These are phyloP conservation scores for Fistularia tabacaria DNA, from an alignment of 2,797 vertebrate species.

Conservation along the genomic window DNA sequence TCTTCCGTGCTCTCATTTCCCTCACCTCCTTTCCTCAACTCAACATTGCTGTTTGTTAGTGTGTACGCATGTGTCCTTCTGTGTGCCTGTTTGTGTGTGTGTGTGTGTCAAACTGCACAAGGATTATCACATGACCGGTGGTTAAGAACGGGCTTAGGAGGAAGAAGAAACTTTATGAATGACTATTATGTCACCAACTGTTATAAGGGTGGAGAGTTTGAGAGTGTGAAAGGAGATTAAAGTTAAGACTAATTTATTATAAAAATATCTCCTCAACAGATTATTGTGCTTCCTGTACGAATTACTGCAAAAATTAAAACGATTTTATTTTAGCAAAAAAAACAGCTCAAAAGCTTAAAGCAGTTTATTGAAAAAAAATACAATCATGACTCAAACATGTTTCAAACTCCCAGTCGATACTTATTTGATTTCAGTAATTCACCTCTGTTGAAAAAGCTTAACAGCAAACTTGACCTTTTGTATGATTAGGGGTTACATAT, in stretches of 20 bases:
- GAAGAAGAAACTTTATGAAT: conserved; percentile 9
- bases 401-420: too few species aligned
- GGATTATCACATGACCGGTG: conserved; percentile 47
- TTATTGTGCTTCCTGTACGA: not conserved
- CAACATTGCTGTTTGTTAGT: conserved; percentile 3
- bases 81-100: not conserved
- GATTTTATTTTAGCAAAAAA: too few species aligned
- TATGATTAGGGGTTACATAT: too few species aligned
- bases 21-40: conserved; percentile 6
- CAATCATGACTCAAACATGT: too few species aligned
- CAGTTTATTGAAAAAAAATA: too few species aligned
- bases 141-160: conserved; percentile 23
- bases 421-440: too few species aligned
- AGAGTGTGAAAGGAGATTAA: conserved; percentile 2
- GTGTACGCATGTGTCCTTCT: too few species aligned
- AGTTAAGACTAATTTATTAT: not conserved
- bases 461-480: too few species aligned
- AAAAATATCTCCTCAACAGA: not conserved
- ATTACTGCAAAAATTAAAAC: not conserved
- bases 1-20: not conserved
- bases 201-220: conserved; percentile 1
- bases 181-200: conserved; percentile 6
- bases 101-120: not conserved
- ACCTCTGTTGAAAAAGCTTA: too few species aligned
- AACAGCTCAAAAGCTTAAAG: too few species aligned